phyloP scores from a whole-genome alignment of 64 coral and sea anemone species.

The Montipora cactus region DNA sequence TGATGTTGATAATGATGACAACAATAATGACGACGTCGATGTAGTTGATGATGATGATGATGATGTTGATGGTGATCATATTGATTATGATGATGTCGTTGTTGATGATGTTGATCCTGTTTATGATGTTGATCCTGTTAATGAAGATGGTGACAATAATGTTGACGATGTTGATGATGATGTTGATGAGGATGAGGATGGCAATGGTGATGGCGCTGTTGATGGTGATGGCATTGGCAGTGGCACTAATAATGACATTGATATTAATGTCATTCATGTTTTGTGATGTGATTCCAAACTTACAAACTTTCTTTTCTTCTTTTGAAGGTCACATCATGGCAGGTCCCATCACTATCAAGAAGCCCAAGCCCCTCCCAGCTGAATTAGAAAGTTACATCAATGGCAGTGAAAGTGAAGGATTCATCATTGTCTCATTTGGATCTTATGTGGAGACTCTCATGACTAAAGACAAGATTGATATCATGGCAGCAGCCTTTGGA shows the following conservation, averaged over 20 bases:
- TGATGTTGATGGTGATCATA: too few species aligned
- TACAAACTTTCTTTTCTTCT: background rate
- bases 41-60: too few species aligned
- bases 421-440: conserved; percentile 80
- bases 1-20: too few species aligned
- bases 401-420: conserved; percentile 37
- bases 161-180: too few species aligned
- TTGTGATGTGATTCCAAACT: background rate
- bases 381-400: conserved; percentile 59
- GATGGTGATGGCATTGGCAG: too few species aligned
- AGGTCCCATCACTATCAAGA: conserved; percentile 33
- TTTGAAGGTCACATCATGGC: background rate
- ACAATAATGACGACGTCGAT: too few species aligned
- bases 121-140: too few species aligned
- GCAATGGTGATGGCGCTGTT: too few species aligned
- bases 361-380: conserved; percentile 49
- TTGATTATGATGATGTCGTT: too few species aligned
- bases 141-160: too few species aligned
- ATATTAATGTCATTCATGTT: background rate
- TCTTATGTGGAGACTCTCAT: conserved; percentile 6
- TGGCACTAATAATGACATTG: background rate
- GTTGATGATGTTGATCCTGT: too few species aligned
- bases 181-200: too few species aligned
- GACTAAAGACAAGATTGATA: conserved; percentile 22
- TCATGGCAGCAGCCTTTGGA: conserved; percentile 65